Base-by-base conservation (phyloP, 1,140 invertebrate genomes). In the Drosophila arawakana region DNA sequence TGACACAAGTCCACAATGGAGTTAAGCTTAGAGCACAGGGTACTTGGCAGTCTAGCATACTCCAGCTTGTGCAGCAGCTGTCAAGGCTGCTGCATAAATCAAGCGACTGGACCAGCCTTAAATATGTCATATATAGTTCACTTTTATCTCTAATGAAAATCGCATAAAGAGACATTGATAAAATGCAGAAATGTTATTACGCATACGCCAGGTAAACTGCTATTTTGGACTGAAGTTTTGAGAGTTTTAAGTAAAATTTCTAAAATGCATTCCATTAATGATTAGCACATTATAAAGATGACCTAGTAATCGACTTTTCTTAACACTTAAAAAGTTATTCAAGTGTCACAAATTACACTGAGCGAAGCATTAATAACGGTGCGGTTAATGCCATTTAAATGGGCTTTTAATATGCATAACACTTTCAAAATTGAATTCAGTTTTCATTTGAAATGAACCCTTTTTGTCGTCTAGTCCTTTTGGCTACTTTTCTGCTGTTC, bases 41-140 rank as follows among this genome's bases (percentile, higher is more conserved):
- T 15, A 54, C 7, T 37, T 35, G 15, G 8, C n/a, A 37, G 30
- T 54, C n/a, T n/a, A 37, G 50, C 34, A 35, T n/a, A 15, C 7
- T 37, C 30, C 7, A 76, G 81, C 69, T 66, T 61, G 69, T 58
- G 67, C 18, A 18, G 30, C 9, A n/a, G 61, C 74, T 73, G 81
- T 57, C 81, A 86, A 81, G 81, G 81, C 74, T 83, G 41, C 1
- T 47, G 49, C 77, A 85, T 85, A 86, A 81, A 84, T 84, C 82
- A 85, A 60, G 65, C 18, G 43, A 52, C 67, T 47, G 21, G 25
- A 59, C 62, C 73, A 62, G 73, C 61, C 67, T 71, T 66, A 71
- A 54, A 76, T 70, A 59, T 69, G 52, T 34, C 52, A 67, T 49
- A 73, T 49, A 71, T 61, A 62, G 55, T 73, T 63, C 46, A 47